phyloP scores from a whole-genome alignment of 2,888 invertebrate species.

The Heliconius erato region DNA sequence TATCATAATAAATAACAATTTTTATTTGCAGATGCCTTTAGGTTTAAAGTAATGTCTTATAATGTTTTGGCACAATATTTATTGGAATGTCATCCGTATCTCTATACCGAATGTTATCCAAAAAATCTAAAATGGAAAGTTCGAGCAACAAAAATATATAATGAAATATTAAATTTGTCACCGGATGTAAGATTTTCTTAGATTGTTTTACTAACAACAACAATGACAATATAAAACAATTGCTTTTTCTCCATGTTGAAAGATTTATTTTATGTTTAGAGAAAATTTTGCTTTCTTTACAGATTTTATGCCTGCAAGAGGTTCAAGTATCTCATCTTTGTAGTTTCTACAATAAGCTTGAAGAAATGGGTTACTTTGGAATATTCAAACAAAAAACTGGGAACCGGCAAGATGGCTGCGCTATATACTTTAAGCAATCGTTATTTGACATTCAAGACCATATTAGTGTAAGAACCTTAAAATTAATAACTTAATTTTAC shows the following conservation, averaged over 20 bases:
- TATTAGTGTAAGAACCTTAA: conserved; percentile 87
- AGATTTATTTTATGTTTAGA: neutral
- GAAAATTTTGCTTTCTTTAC: conserved; percentile 58
- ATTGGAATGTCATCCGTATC: conserved; percentile 89
- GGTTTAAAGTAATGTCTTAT: conserved; percentile 92
- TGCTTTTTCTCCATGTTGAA: neutral
- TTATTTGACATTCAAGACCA: conserved; percentile 89
- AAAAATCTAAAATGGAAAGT: conserved; percentile 89
- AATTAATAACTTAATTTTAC: neutral
- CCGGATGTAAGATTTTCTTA: conserved; percentile 78
- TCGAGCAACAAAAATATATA: conserved; percentile 82
- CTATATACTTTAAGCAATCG: conserved; percentile 91
- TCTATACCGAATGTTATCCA: conserved; percentile 88
- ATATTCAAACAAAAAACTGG: conserved; percentile 94
- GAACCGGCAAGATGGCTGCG: conserved; percentile 94
- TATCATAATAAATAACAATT: neutral
- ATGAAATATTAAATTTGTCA: conserved; percentile 78
- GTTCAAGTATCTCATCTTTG: conserved; percentile 91
- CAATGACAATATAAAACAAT: neutral
- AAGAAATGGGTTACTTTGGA: conserved; percentile 88
- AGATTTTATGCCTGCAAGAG: conserved; percentile 96
- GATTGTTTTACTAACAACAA: neutral
- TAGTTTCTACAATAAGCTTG: conserved; percentile 85
- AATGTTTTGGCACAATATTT: conserved; percentile 95
- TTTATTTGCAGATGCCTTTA: conserved; percentile 70